Conservation (phyloP, 2,888 invertebrate species). For the Tipula lateralis region DNA sequence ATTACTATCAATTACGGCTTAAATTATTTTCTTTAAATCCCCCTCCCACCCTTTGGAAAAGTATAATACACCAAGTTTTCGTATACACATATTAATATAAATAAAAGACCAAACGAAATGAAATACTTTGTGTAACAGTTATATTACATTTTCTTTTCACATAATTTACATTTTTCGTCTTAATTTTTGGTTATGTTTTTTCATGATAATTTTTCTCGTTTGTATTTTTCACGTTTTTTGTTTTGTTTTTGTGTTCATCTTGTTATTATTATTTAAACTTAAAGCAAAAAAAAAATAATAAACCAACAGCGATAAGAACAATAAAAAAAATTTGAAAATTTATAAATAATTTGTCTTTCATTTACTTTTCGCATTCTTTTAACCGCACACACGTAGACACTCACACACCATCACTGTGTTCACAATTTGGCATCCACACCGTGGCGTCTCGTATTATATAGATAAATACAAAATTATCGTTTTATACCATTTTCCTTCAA, state of each 20-base stretch:
- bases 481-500: not conserved
- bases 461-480: not conserved
- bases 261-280: not conserved
- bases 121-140: not conserved
- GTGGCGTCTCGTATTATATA: not conserved
- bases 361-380: not conserved
- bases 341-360: not conserved
- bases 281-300: too few relatives aligned
- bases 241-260: not conserved
- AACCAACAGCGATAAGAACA: not conserved
- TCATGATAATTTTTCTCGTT: slow-evolving; percentile 2
- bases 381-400: not conserved
- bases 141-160: not conserved
- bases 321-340: not conserved
- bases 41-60: not conserved
- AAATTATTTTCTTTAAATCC: not conserved
- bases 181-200: not conserved
- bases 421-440: not conserved
- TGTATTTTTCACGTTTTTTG: not conserved
- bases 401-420: not conserved
- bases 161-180: not conserved
- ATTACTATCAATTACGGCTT: not conserved
- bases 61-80: not conserved
- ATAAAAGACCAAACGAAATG: not conserved
- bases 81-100: not conserved